Base-by-base conservation (phyloP, 2,797 vertebrate genomes). In the Leptodactylus fallax region DNA sequence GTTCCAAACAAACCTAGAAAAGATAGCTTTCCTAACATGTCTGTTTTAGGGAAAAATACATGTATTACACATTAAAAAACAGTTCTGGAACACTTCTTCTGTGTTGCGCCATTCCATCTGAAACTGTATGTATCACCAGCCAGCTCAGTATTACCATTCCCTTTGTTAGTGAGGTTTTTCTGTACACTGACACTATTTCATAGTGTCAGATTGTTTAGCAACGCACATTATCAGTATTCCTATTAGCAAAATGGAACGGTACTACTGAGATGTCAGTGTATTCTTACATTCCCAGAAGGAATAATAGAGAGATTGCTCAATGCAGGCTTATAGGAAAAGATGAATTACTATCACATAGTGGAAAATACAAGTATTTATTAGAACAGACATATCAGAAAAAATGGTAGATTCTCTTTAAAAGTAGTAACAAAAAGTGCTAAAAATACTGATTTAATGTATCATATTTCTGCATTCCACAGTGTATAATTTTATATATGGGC, bases 381-480 rank as follows among this genome's bases (percentile, higher is more conserved):
- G 19, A 76, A 51, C 45, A 76, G 10, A 76, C 21, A 49, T n/a
- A 51, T 12, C 45, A 51, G 45, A 16, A n/a, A 10, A n/a, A 17
- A 3, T 12, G 16, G 5, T 9, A 5, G 71, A 3, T 49, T 13
- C 71, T 49, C 45, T 74, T n/a, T 72, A 27, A 27, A 76, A 74
- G 6, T 49, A 82, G 51, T 27, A 63, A 47, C 4, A 58, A 82
- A 45, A 80, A 76, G 16, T 8, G 69, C 69, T 63, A 47, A 8
- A 87, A 87, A 87, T 83, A 77, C 69, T 87, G 79, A 74, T 87
- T 76, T 51, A 60, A 21, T 49, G 63, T 78, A 17, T 60, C 25
- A 72, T 72, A 84, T 10, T 45, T 53, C 17, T 63, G 25, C 23
- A 47, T 74, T 85, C 55, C 58, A 76, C 67, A 88, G 56, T 85